Base-by-base conservation (phyloP, 2,113 vertebrate species). In the Tretioscincus oriximinensis region DNA sequence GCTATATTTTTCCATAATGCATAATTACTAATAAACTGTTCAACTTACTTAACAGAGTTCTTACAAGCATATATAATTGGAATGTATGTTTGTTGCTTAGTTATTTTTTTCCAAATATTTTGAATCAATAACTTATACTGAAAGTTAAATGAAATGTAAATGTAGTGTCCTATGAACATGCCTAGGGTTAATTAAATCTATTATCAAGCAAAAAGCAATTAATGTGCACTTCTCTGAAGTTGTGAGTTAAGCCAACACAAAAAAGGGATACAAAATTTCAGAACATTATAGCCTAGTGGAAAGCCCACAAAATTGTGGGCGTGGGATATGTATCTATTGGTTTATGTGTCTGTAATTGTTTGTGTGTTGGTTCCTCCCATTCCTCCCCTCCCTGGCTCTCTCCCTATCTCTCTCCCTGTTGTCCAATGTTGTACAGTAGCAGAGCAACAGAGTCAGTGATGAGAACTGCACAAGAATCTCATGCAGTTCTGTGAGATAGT, bases 101-200 rank as follows among this genome's bases (percentile, higher is more conserved):
- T 80, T 80, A 80, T 80, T 80, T 68, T 70, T 73, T 58, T 41
- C 68, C n/a, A 73, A 72, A 80, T 64, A 72, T 73, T 80, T 72
- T 29, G 78, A 73, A 80, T 64, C 72, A 72, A 61, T 3, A 64
- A 35, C 45, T 73, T 12, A 80, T 73, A 72, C 12, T 73, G 69
- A 63, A 73, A 22, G 35, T 80, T 73, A 80, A 80, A 49, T 51
- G 60, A 65, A 64, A 65, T 8, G 49, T 72, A 80, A 64, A 72
- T 71, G 54, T 20, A 22, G 26, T 79, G 68, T 64, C n/a, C 41
- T 72, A 49, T 51, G 64, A 80, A 64, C 31, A 72, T 63, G 20
- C 72, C 69, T 72, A 63, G 68, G 78, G 72, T 73, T 80, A 80
- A 80, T 80, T 80, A 72, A 80, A 70, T 21, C 60, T 72, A 72